These are phyloP conservation scores for Drymonia ruficornis DNA, from an alignment of 2,888 invertebrate species.

Conservation along the genomic window DNA sequence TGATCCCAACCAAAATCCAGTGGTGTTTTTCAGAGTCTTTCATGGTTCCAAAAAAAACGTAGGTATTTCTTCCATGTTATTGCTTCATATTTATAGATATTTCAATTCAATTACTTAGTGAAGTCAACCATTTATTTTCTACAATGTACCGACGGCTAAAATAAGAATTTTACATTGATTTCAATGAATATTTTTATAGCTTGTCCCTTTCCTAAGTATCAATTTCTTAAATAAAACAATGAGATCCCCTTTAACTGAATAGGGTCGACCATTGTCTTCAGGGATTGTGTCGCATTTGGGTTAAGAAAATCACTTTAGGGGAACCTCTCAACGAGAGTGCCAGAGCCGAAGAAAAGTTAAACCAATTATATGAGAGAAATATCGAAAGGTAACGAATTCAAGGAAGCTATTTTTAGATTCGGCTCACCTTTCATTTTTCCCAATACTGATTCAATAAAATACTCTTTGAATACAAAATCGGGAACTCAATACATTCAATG, in stretches of 20 bases:
- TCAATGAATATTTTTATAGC: no score
- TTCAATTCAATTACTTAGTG: no score
- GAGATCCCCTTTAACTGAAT: conserved; percentile 8
- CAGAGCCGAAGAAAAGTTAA: conserved; percentile 58
- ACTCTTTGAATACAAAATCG: conserved; percentile 3
- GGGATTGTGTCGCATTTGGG: conserved; percentile 40
- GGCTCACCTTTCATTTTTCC: conserved; percentile 7
- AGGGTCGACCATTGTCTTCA: conserved; percentile 25
- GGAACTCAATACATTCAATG: background rate
- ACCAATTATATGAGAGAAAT: conserved; percentile 56
- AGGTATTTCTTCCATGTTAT: no score
- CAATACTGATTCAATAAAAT: conserved; percentile 10
- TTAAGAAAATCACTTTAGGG: conserved; percentile 60
- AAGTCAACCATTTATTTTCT: no score
- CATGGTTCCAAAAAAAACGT: no score
- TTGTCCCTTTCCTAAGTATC: no score
- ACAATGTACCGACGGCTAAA: no score
- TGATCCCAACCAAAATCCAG: no score
- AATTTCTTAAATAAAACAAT: conserved; percentile 10
- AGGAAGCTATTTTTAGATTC: conserved; percentile 23
- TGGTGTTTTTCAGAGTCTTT: no score
- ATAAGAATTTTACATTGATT: no score
- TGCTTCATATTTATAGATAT: no score
- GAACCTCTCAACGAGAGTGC: conserved; percentile 66
- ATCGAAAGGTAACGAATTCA: conserved; percentile 34